These are phyloP conservation scores for Zaprionus kolodkinae DNA, from an alignment of 1,140 invertebrate species.

Conservation along the genomic window DNA sequence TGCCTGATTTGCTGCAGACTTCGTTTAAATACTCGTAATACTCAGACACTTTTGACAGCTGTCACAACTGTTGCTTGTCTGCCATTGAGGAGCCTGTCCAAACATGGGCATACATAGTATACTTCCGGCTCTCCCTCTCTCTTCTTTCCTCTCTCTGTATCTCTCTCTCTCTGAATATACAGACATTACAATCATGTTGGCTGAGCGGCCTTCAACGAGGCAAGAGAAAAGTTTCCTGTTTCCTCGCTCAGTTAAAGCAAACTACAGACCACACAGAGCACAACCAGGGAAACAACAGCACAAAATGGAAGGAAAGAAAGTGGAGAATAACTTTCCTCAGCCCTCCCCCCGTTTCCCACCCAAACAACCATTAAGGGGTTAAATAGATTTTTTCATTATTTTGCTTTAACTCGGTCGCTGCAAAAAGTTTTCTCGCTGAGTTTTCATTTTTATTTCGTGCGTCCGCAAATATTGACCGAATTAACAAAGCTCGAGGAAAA, in stretches of 20 bases:
- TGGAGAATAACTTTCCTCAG: constrained; percentile 50
- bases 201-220: constrained; percentile 16
- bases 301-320: constrained; percentile 17
- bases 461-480: constrained; percentile 82
- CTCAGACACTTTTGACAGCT: constrained; percentile 27
- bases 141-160: background rate
- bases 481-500: constrained; percentile 73
- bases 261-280: constrained; percentile 33
- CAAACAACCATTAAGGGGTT: constrained; percentile 67
- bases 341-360: background rate
- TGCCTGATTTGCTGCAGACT: background rate
- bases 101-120: background rate
- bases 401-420: constrained; percentile 45
- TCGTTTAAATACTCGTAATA: constrained; percentile 1
- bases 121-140: background rate
- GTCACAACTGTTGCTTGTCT: constrained; percentile 44
- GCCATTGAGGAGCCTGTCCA: background rate
- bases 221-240: constrained; percentile 34
- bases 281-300: constrained; percentile 11
- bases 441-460: constrained; percentile 82
- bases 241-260: constrained; percentile 26
- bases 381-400: constrained; percentile 67
- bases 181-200: background rate
- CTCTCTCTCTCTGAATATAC: background rate
- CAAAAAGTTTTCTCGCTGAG: constrained; percentile 69